Conservation (phyloP, 2,888 invertebrate genomes). For the Cephus pygmeus region DNA sequence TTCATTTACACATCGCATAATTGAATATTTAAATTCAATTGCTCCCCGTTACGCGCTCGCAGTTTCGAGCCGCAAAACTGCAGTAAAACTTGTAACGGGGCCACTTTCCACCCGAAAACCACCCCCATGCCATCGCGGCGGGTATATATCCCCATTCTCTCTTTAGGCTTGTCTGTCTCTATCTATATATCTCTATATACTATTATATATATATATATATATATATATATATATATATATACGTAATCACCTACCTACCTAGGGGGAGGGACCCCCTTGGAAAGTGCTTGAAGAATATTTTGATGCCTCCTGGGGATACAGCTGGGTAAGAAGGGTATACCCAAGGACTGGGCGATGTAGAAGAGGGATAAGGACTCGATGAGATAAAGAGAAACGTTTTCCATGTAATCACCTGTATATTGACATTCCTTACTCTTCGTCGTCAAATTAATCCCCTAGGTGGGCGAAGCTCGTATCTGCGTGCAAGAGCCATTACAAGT, state of each 20-base stretch:
- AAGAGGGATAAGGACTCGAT: not conserved
- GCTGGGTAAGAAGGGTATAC: not conserved
- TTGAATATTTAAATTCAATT: slow-evolving; percentile 69
- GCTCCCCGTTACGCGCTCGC: slow-evolving; percentile 63
- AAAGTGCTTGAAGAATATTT: slow-evolving; percentile 46
- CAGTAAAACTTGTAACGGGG: slow-evolving; percentile 67
- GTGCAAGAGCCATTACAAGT: too few relatives aligned
- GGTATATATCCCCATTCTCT: slow-evolving; percentile 12
- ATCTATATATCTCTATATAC: slow-evolving; percentile 5
- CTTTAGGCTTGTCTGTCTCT: slow-evolving; percentile 10
- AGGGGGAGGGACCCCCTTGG: slow-evolving; percentile 5
- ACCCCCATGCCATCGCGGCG: slow-evolving; percentile 31
- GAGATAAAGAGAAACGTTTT: not conserved
- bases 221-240: not conserved
- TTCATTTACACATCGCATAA: slow-evolving; percentile 70
- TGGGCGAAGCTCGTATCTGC: not conserved
- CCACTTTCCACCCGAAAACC: slow-evolving; percentile 58
- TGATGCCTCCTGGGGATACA: slow-evolving; percentile 28
- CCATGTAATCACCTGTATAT: not conserved
- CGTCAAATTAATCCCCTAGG: not conserved
- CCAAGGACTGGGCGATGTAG: not conserved
- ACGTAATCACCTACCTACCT: not conserved
- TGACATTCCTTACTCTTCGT: not conserved
- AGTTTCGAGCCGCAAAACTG: slow-evolving; percentile 67
- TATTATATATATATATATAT: too few relatives aligned